A percentile compares a stretch with the other conserved stretches of the same genome.
phyloP scores from a whole-genome alignment of 2,797 vertebrate genomes.

The Caiman crocodilus region DNA sequence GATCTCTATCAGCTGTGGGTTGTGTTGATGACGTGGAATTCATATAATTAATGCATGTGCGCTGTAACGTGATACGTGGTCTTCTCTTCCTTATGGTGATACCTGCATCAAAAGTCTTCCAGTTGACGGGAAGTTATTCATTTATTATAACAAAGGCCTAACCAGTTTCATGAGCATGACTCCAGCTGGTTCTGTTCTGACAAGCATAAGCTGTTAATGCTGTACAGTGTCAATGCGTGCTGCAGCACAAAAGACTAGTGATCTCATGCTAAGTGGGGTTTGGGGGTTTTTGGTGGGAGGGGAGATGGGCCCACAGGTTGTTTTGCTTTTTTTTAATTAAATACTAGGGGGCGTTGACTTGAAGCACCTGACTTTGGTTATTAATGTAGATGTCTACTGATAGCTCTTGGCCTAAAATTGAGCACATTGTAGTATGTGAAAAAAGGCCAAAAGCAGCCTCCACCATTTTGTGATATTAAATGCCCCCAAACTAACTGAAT shows the following conservation, averaged over 20 bases:
- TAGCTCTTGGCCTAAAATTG: neutral
- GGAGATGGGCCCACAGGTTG: neutral
- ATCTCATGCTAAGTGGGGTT: too few species aligned
- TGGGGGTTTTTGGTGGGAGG: too few species aligned
- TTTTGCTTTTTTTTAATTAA: neutral
- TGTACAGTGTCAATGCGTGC: neutral
- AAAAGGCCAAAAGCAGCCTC: neutral
- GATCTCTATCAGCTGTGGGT: neutral
- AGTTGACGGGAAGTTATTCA: neutral
- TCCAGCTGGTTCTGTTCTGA: slow-evolving; percentile 6
- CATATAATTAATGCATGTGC: accelerated
- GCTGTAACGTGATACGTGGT: neutral
- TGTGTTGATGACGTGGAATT: neutral
- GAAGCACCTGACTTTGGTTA: neutral
- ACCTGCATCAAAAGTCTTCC: neutral
- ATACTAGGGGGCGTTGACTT: neutral
- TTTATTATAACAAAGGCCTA: neutral
- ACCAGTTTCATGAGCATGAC: neutral
- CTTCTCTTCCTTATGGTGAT: neutral
- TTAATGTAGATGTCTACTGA: neutral
- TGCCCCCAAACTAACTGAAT: neutral
- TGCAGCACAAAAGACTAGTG: neutral
- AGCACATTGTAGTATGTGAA: neutral
- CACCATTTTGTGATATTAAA: neutral
- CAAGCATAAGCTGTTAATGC: neutral